These are phyloP conservation scores for Diarsia brunnea DNA, from an alignment of 2,888 invertebrate genomes.

Conservation along the genomic window DNA sequence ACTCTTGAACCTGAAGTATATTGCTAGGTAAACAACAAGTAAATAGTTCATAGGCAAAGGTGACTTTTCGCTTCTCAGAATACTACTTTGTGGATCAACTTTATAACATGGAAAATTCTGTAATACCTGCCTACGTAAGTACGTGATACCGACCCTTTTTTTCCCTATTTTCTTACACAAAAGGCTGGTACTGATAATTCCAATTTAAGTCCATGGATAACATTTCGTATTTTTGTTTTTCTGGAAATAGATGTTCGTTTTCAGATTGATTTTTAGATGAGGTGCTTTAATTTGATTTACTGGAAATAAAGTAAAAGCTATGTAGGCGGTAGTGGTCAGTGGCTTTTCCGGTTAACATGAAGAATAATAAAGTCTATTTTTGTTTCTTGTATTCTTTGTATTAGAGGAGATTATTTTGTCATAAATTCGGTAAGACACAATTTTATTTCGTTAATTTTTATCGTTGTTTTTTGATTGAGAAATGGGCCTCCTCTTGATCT, in stretches of 20 bases:
- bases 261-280: slow-evolving; percentile 27
- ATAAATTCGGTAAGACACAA: background rate
- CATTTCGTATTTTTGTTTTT: slow-evolving; percentile 26
- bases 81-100: slow-evolving; percentile 37
- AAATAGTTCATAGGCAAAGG: slow-evolving; percentile 21
- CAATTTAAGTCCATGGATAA: slow-evolving; percentile 29
- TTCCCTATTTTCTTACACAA: slow-evolving; percentile 45
- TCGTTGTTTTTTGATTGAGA: background rate
- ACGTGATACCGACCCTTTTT: slow-evolving; percentile 50
- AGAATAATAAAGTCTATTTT: background rate
- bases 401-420: background rate
- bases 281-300: slow-evolving; percentile 11
- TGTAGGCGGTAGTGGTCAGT: background rate
- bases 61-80: slow-evolving; percentile 35
- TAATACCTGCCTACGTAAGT: slow-evolving; percentile 31
- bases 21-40: slow-evolving; percentile 14
- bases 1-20: slow-evolving; percentile 2
- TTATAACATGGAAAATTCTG: slow-evolving; percentile 28
- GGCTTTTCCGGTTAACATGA: background rate
- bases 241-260: slow-evolving; percentile 12
- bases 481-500: too few relatives aligned
- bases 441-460: background rate
- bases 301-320: slow-evolving; percentile 2
- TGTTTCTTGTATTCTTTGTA: background rate
- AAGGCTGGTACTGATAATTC: slow-evolving; percentile 37